phyloP scores from a whole-genome alignment of 2,888 invertebrate genomes.

The Chromoteleia sp. region DNA sequence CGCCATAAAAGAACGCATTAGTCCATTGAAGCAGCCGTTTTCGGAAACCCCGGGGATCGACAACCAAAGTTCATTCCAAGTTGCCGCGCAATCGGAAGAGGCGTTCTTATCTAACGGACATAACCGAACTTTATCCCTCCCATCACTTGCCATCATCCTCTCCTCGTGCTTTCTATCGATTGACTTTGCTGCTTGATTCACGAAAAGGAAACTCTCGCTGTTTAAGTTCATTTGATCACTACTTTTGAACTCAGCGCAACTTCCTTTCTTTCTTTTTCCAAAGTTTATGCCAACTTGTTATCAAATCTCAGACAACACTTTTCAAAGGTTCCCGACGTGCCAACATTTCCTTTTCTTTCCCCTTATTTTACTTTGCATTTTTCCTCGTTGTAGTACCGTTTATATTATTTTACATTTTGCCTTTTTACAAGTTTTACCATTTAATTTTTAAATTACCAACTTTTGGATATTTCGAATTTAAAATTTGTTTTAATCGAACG shows the following conservation, averaged over 20 bases:
- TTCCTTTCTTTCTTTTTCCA: neutral
- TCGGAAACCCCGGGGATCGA: conserved; percentile 64
- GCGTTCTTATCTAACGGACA: conserved; percentile 59
- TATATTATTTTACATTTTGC: too few species aligned
- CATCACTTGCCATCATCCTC: conserved; percentile 16
- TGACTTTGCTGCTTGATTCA: conserved; percentile 50
- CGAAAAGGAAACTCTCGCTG: conserved; percentile 34
- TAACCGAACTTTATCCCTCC: conserved; percentile 41
- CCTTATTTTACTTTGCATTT: neutral
- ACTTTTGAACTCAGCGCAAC: conserved; percentile 15
- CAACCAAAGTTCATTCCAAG: conserved; percentile 66
- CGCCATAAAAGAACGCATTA: conserved; percentile 56
- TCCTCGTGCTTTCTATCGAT: conserved; percentile 46
- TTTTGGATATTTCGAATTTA: too few species aligned
- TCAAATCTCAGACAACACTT: too few species aligned
- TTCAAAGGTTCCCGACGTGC: too few species aligned
- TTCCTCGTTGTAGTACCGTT: too few species aligned
- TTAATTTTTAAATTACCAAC: too few species aligned
- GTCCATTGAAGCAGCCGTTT: conserved; percentile 64
- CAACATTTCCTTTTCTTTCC: neutral
- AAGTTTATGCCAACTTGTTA: conserved; percentile 31
- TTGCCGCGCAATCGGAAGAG: conserved; percentile 53
- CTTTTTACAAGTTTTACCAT: too few species aligned
- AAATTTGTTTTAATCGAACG: too few species aligned
- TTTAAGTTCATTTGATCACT: conserved; percentile 24